Percentiles rank a stretch among this genome's conserved stretches.
Conservation (phyloP, 2,113 vertebrate species). For the Hypomesus transpacificus region DNA sequence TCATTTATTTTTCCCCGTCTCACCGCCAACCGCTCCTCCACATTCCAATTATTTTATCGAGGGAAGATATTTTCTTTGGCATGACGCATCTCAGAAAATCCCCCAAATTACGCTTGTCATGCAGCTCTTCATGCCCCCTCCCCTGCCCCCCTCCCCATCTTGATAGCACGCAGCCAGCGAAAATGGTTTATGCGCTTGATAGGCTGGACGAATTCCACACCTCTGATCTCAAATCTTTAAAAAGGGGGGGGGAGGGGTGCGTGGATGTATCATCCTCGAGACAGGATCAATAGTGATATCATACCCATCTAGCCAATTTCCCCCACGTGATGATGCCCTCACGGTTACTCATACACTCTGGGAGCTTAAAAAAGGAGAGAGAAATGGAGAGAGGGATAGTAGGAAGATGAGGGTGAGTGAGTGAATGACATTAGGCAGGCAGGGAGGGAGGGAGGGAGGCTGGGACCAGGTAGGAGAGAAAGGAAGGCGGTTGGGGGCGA, state of each 20-base stretch:
- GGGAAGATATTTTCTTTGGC: slow-evolving; percentile 71
- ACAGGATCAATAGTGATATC: no score
- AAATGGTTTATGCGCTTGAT: slow-evolving; percentile 63
- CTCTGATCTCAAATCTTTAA: slow-evolving; percentile 60
- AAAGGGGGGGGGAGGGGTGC: background rate
- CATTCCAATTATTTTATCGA: slow-evolving; percentile 74
- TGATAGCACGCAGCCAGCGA: slow-evolving; percentile 58
- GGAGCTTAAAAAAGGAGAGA: background rate
- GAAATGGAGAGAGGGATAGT: no score
- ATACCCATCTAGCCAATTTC: no score
- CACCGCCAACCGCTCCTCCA: slow-evolving; percentile 52
- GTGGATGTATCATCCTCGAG: no score
- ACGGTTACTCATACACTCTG: background rate
- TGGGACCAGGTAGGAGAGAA: background rate
- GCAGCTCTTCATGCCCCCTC: slow-evolving; percentile 39
- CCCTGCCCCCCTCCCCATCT: slow-evolving; percentile 48
- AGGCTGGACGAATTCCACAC: slow-evolving; percentile 68
- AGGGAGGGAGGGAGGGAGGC: background rate
- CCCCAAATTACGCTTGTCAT: slow-evolving; percentile 76
- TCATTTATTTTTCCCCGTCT: slow-evolving; percentile 48
- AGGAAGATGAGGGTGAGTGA: no score
- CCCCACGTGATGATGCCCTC: background rate
- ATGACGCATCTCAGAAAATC: slow-evolving; percentile 70
- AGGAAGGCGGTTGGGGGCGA: background rate
- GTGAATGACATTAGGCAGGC: no score